Percentiles rank a stretch among this genome's conserved stretches.
phyloP scores from a whole-genome alignment of 2,888 invertebrate species.

The Pristionchus maxplancki region DNA sequence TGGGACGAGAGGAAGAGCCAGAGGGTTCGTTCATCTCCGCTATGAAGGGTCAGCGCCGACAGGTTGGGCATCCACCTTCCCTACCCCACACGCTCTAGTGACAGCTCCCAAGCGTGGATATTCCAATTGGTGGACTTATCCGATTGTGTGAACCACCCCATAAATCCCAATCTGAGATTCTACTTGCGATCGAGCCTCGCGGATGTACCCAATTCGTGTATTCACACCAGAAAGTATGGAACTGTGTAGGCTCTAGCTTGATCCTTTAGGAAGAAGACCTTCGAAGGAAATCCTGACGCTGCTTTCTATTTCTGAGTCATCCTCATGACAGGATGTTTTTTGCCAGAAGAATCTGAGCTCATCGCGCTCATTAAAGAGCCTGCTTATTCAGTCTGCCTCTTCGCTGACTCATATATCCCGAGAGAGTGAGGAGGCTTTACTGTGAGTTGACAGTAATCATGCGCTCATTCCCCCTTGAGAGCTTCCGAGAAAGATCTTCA shows the following conservation, averaged over 20 bases:
- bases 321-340: not conserved
- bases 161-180: not conserved
- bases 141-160: not conserved
- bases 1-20: not conserved
- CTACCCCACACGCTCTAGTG: not conserved
- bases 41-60: slow-evolving; percentile 8
- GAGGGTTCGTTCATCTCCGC: not conserved
- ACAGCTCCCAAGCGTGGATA: not conserved
- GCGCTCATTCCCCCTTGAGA: not conserved
- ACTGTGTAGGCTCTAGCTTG: not conserved
- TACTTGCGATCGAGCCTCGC: not conserved
- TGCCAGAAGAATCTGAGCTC: not conserved
- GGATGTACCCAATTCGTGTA: not conserved
- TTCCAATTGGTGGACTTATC: not conserved
- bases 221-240: not conserved
- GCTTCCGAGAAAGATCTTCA: not conserved
- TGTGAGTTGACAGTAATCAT: not conserved
- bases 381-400: not conserved
- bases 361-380: not conserved
- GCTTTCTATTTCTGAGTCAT: slow-evolving; percentile 18
- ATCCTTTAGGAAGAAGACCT: not conserved
- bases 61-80: not conserved
- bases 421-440: slow-evolving; percentile 2
- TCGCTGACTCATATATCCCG: not conserved
- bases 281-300: not conserved